Evolutionary conservation across 2,113 vertebrate species (phyloP), one percentile per base, ranked within the genome.

Genomic region (Ifrita kowaldi): DNA sequence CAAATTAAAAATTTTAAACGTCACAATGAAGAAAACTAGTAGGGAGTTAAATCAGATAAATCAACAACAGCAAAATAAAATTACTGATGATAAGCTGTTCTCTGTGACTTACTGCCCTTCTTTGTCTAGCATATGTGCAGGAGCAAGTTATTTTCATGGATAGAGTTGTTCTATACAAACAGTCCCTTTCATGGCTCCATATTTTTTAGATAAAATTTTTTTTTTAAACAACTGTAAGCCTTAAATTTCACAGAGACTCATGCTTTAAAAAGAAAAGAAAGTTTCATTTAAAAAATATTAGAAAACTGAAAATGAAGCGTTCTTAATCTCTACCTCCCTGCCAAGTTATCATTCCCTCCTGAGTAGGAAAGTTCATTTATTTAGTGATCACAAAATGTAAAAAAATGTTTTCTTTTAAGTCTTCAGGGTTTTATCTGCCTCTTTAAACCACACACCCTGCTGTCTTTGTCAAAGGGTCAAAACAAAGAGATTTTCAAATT

Each of bases 341-440:
- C 56, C 69, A 95, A 90, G 56, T 89, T 95, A 88, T 90, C 71
- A 52, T 92, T 89, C 52, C 80, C 84, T 86, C 71, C 57, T 77
- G 56, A 91, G 77, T 52, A 87, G 65, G 33, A 70, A 86, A 55
- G 68, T 90, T 92, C 84, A 94, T 96, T 95, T 91, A 87, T 89
- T 84, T 68, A 81, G 42, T 57, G 63, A 69, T 80, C 59, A 47
- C 37, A 11, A 88, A 90, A 90, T 63, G 44, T 77, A 70, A 92
- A 88, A 91, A 90, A 70, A 67, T 88, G 10, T 92, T 96, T 93
- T 74, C 76, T 75, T 88, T 95, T 75, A 64, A 37, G 27, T 59
- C 53, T 69, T 90, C 41, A 75, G 35, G 28, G 70, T 75, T 95
- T 89, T 90, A 57, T 92, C 73, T 86, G 21, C 47, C 60, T 81